These are phyloP conservation scores for Epinotia bilunana DNA, from an alignment of 2,888 invertebrate genomes.

Conservation along the genomic window DNA sequence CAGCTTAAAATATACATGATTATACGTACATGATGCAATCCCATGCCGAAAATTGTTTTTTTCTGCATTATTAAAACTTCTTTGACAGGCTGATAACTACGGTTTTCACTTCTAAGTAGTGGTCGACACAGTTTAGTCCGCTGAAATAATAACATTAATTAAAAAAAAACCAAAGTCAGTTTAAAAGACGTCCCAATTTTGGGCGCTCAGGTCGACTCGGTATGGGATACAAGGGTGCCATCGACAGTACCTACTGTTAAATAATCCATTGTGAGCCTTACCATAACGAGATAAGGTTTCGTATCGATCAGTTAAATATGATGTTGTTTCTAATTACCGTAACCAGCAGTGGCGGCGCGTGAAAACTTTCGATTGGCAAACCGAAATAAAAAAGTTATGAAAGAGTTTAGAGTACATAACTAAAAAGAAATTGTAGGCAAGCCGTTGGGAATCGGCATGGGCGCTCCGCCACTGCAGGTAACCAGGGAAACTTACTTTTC, in stretches of 20 bases:
- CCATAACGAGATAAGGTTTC: background rate
- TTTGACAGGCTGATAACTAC: constrained; percentile 82
- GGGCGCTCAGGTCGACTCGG: background rate
- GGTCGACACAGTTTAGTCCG: constrained; percentile 87
- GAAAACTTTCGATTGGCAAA: too few species aligned
- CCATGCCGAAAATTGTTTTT: too few species aligned
- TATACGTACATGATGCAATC: too few species aligned
- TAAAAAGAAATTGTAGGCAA: too few species aligned
- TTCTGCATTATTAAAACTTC: constrained; percentile 56
- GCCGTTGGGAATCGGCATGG: too few species aligned
- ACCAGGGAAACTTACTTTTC: constrained; percentile 64
- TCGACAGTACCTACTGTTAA: background rate
- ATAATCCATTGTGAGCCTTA: background rate
- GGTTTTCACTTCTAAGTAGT: constrained; percentile 90
- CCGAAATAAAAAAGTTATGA: too few species aligned
- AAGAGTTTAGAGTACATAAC: too few species aligned
- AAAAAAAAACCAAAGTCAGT: background rate
- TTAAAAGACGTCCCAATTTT: too few species aligned
- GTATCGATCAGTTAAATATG: too few species aligned
- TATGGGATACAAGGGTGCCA: background rate
- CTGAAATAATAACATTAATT: constrained; percentile 69
- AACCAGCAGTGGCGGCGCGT: background rate
- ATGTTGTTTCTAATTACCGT: too few species aligned
- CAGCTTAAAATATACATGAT: too few species aligned
- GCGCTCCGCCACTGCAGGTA: background rate